Base-by-base conservation (phyloP, 2,797 vertebrate genomes). In the Scomberomorus guttatus region DNA sequence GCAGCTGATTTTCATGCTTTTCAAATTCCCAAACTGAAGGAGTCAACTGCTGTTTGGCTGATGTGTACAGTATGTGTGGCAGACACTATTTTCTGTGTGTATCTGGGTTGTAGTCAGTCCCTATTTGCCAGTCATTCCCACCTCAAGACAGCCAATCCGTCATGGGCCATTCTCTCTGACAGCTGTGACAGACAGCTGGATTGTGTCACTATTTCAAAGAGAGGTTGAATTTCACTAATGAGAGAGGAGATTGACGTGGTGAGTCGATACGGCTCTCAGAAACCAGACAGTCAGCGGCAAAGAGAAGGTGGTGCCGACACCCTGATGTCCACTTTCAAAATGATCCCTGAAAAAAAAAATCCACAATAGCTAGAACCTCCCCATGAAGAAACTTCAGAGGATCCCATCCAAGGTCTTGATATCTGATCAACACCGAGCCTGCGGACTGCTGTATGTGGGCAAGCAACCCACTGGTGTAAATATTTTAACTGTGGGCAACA, bases 81-180 rank as follows among this genome's bases (percentile, higher is more conserved):
- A 64, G 58, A 63, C 22, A 63, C 15, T 32, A 7, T 68, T 77
- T 73, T 61, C 22, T 24, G 37, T 56, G 11, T 50, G 17, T n/a
- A 18, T 2, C 2, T 65, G 58, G 5, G 22, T 14, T 67, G 3
- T 72, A 44, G 58, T 55, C 56, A 71, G 11, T 63, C 25, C 20
- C 9, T 37, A 4, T 24, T 61, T 62, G 44, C 29, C 52, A 50
- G 51, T 54, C 54, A 55, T 13, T 25, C 60, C 25, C 18, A 64
- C 48, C 32, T 29, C 11, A 18, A 70, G 22, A 57, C 12, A 71
- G 51, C n/a, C 29, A 50, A 37, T n/a, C 70, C 13, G 13, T 32
- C 32, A 24, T 12, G 37, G 37, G 8, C 34, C 27, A 20, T 37
- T 58, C 20, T 55, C 10, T n/a, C 22, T 74, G 72, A 71, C 69